Conservation (phyloP, 1,140 invertebrate species). For the Drosophila elegans region DNA sequence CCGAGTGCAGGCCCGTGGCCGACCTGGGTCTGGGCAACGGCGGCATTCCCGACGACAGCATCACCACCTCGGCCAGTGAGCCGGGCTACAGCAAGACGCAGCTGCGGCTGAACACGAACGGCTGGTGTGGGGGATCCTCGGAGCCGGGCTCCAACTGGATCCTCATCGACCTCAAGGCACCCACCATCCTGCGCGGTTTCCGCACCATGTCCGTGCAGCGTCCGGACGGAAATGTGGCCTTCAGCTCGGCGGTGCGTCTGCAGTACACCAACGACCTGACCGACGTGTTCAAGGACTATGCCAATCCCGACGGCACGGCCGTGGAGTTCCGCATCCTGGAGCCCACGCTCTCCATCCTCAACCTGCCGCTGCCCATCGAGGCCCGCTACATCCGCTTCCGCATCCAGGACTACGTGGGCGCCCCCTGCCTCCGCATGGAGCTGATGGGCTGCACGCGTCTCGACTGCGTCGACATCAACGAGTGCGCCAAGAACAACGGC, state of each 20-base stretch:
- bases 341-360: constrained; percentile 94
- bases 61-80: constrained; percentile 93
- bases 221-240: constrained; percentile 92
- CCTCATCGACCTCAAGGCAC: constrained; percentile 93
- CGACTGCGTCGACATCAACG: constrained; percentile 96
- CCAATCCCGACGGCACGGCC: constrained; percentile 95
- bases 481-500: constrained; percentile 95
- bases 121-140: constrained; percentile 94
- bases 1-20: constrained; percentile 94
- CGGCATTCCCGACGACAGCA: constrained; percentile 95
- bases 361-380: constrained; percentile 96
- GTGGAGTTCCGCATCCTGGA: constrained; percentile 96
- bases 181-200: constrained; percentile 95
- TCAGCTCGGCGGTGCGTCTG: constrained; percentile 94
- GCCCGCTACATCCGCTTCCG: constrained; percentile 94
- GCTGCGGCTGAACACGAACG: constrained; percentile 92
- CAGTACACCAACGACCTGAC: constrained; percentile 95
- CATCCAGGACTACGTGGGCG: constrained; percentile 94
- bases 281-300: constrained; percentile 95
- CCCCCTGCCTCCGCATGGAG: constrained; percentile 95
- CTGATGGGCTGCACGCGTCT: constrained; percentile 96
- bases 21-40: constrained; percentile 95
- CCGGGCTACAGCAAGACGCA: constrained; percentile 92
- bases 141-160: constrained; percentile 95
- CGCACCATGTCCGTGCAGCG: constrained; percentile 94